Conservation (phyloP, 2,113 vertebrate genomes). For the Podilymbus podiceps region DNA sequence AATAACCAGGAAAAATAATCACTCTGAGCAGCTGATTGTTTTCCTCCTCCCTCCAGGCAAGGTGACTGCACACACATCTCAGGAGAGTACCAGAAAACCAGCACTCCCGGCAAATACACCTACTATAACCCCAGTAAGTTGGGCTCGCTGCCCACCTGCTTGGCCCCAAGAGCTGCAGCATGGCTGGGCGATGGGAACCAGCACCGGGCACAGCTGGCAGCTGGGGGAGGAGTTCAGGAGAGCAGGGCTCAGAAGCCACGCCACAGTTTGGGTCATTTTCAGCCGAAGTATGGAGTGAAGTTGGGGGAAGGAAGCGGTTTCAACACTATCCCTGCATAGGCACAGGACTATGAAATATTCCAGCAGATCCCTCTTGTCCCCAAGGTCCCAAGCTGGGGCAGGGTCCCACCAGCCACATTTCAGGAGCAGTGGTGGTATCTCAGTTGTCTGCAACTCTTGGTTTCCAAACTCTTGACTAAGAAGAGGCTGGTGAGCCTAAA, state of each 20-base stretch:
- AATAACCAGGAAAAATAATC: background rate
- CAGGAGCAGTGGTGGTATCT: background rate
- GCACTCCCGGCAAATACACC: conserved; percentile 65
- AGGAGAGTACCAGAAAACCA: conserved; percentile 67
- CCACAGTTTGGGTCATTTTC: background rate
- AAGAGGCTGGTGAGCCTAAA: background rate
- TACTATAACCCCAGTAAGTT: conserved; percentile 71
- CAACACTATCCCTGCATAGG: background rate
- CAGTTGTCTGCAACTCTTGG: background rate
- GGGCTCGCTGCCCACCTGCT: background rate
- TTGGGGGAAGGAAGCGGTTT: background rate
- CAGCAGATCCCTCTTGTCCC: background rate
- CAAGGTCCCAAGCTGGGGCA: background rate
- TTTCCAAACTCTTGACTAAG: background rate
- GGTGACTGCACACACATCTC: conserved; percentile 57
- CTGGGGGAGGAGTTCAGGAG: background rate
- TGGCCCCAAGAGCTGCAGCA: background rate
- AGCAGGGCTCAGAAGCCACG: background rate
- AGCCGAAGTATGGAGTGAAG: background rate
- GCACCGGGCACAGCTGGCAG: background rate
- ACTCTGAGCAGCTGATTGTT: background rate
- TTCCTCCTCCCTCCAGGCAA: conserved; percentile 54
- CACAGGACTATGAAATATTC: background rate
- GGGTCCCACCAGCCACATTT: background rate
- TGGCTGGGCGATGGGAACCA: background rate